phyloP scores from a whole-genome alignment of 2,888 invertebrate species.

The Netelia inedita region DNA sequence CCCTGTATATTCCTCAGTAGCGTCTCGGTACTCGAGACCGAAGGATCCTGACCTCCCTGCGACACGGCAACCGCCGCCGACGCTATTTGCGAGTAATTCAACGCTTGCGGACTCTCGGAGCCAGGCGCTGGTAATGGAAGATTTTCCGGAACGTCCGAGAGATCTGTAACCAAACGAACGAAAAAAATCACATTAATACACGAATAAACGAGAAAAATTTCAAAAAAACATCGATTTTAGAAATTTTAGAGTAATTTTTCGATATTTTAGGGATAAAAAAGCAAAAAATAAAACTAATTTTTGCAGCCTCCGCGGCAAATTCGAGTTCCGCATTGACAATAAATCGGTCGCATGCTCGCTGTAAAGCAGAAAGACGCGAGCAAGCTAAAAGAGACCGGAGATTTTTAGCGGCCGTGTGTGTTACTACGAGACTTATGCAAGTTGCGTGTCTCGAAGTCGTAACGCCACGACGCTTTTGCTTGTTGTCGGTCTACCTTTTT shows the following conservation, averaged over 20 bases:
- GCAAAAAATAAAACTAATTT: neutral
- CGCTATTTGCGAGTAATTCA: constrained; percentile 93
- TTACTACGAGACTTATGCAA: constrained; percentile 76
- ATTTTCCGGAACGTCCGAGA: constrained; percentile 92
- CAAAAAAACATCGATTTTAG: neutral
- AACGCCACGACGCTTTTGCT: constrained; percentile 82
- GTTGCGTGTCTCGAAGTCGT: constrained; percentile 84
- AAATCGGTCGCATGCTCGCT: constrained; percentile 49
- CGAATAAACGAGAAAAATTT: neutral
- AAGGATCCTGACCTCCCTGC: constrained; percentile 87
- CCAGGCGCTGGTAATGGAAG: constrained; percentile 87
- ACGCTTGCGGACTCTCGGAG: constrained; percentile 88
- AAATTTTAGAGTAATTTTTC: neutral
- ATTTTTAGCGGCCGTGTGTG: constrained; percentile 27
- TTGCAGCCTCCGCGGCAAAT: constrained; percentile 5
- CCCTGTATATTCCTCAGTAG: constrained; percentile 98
- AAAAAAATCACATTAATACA: constrained; percentile 29
- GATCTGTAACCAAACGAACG: constrained; percentile 86
- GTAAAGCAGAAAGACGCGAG: constrained; percentile 48
- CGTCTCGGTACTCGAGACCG: constrained; percentile 95
- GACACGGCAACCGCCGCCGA: constrained; percentile 88
- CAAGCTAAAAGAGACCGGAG: constrained; percentile 54
- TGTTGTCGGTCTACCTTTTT: constrained; percentile 79
- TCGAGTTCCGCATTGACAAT: constrained; percentile 45
- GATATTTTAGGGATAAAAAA: constrained; percentile 3